Base-by-base conservation (phyloP, 2,797 vertebrate genomes). In the Artibeus lituratus region DNA sequence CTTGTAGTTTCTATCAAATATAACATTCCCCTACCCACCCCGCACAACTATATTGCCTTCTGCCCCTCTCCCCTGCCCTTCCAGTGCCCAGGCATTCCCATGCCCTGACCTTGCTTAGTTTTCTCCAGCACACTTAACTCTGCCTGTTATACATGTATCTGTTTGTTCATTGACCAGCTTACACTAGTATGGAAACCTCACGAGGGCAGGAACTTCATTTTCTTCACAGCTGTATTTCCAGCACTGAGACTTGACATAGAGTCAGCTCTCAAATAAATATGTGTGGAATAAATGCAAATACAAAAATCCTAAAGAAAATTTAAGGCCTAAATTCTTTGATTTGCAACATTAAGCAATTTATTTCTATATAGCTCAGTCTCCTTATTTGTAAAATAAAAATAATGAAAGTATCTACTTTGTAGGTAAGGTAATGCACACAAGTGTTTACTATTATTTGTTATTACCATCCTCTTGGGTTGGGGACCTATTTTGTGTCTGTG, bases 211-310 rank as follows among this genome's bases (percentile, higher is more conserved):
- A 87, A 59, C 11, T 90, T 44, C 7, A 0, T 9, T 35, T 49
- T 72, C 24, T 37, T 57, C 85, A 39, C 44, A 26, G 74, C 4
- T 76, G 1, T 44, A 49, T 55, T 65, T 15, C 44, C 59, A 51
- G 47, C 32, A 92, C 42, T 44, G 32, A 1, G 10, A 77, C 42
- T 76, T 72, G 70, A 87, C 62, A 37, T 8, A 7, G 29, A 87
- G 65, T 55, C 29, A 15, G n/a, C 42, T 59, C 35, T 65, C 57
- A 42, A 39, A 47, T 65, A 49, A 76, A 11, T 19, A 55, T 39
- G 44, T 26, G 32, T 15, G 21, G 44, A 76, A 47, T 81, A 81
- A 93, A 88, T 70, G 14, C 39, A 86, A 93, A 85, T 11, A 73
- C n/a, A 65, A 77, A 57, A 72, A 16, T 19, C n/a, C 65, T 81